phyloP scores from a whole-genome alignment of 2,888 invertebrate genomes.

The Acrocera orbiculus region DNA sequence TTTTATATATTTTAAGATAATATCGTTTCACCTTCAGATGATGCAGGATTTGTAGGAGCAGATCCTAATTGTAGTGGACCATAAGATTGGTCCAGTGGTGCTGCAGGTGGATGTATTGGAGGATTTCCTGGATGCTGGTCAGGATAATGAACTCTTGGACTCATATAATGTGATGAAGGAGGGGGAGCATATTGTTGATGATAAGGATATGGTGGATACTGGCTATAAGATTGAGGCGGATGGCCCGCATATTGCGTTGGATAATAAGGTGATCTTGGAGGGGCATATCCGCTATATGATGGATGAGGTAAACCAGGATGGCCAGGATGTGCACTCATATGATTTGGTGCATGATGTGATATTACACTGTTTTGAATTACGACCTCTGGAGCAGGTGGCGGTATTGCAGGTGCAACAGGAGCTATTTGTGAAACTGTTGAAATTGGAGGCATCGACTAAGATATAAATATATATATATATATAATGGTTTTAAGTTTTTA shows the following conservation, averaged over 20 bases:
- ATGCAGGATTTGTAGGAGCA: constrained; percentile 13
- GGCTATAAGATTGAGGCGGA: constrained; percentile 26
- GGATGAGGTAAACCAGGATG: constrained; percentile 23
- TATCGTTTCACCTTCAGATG: constrained; percentile 7
- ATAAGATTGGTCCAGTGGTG: constrained; percentile 14
- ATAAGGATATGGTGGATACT: constrained; percentile 27
- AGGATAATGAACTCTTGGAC: too few species aligned
- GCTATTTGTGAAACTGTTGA: constrained; percentile 17
- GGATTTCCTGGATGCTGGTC: constrained; percentile 17
- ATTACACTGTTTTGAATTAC: too few species aligned
- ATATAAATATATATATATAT: too few species aligned
- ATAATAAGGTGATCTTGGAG: constrained; percentile 28
- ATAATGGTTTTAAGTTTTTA: too few species aligned
- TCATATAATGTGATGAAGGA: constrained; percentile 24
- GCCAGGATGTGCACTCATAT: constrained; percentile 22
- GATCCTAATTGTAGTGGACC: constrained; percentile 12
- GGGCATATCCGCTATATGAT: constrained; percentile 27
- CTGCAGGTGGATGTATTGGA: constrained; percentile 15
- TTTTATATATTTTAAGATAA: background rate
- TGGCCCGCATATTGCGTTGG: constrained; percentile 30
- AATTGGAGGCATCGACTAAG: too few species aligned
- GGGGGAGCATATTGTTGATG: constrained; percentile 29
- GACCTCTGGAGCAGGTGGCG: constrained; percentile 18
- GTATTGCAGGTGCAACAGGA: constrained; percentile 21
- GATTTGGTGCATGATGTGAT: constrained; percentile 26